phyloP scores from a whole-genome alignment of 2,797 vertebrate genomes.

The Pyrocephalus nanus region DNA sequence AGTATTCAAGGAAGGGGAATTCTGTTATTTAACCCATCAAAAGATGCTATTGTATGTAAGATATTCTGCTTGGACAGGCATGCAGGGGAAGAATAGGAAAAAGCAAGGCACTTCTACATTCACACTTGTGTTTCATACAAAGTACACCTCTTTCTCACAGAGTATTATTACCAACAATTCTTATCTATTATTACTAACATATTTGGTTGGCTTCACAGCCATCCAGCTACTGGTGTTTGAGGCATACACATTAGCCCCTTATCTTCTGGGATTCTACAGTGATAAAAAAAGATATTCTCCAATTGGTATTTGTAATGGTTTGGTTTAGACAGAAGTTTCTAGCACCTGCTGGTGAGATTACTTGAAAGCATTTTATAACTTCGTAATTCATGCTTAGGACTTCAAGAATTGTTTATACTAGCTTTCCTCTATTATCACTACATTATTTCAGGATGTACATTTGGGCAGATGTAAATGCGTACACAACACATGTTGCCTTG shows the following conservation, averaged over 20 bases:
- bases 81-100: neutral
- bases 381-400: accelerated
- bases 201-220: neutral
- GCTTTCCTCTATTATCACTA: neutral
- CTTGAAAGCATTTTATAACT: neutral
- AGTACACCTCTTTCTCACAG: neutral
- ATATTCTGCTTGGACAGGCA: neutral
- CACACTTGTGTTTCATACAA: neutral
- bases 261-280: neutral
- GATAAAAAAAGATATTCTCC: neutral
- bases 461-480: neutral
- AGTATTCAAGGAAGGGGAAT: neutral
- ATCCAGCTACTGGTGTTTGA: neutral
- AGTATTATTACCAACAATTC: neutral
- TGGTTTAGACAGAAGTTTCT: neutral
- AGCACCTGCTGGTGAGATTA: neutral
- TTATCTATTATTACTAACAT: neutral
- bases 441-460: neutral
- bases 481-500: neutral
- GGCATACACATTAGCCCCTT: neutral
- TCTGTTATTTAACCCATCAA: neutral
- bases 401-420: neutral
- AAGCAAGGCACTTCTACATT: neutral
- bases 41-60: neutral
- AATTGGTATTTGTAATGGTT: neutral